Percentiles rank a stretch among this genome's conserved stretches.
Evolutionary conservation across 1,140 invertebrate genomes (phyloP).

Genomic region (Heterodera schachtii): DNA sequence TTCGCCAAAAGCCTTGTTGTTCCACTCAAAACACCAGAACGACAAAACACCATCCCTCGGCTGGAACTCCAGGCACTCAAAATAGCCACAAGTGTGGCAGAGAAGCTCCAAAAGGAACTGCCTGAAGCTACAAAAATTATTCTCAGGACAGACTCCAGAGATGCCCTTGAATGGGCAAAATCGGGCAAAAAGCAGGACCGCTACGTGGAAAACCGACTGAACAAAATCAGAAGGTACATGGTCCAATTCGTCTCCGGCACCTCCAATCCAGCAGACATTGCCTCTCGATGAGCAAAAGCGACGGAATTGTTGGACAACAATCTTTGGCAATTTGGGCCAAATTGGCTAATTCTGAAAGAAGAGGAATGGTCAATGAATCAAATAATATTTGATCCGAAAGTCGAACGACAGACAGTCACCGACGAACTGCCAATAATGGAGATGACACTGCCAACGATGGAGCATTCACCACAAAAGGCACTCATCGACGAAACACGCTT

Average conservation of each 20-base stretch:
- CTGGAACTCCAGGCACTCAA: conserved; percentile 5
- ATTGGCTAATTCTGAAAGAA: background rate
- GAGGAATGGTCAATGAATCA: background rate
- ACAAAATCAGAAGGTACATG: background rate
- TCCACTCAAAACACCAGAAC: background rate
- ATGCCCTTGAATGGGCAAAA: background rate
- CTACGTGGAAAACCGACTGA: background rate
- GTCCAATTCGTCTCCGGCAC: background rate
- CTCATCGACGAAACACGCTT: background rate
- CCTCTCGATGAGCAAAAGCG: background rate
- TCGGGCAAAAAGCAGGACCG: background rate
- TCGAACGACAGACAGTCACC: too few relatives aligned
- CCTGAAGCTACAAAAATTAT: background rate
- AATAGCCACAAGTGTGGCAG: conserved; percentile 6
- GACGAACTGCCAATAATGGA: too few relatives aligned
- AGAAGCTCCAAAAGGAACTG: background rate
- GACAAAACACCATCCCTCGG: background rate
- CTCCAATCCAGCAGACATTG: background rate
- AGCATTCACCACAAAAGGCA: too few relatives aligned
- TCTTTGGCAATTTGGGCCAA: background rate
- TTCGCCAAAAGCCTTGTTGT: conserved; percentile 5
- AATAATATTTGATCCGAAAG: background rate
- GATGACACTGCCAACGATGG: too few relatives aligned
- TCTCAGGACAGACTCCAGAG: background rate
- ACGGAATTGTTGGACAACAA: background rate